Conservation (phyloP, 2,113 vertebrate genomes). For the Fregetta grallaria region DNA sequence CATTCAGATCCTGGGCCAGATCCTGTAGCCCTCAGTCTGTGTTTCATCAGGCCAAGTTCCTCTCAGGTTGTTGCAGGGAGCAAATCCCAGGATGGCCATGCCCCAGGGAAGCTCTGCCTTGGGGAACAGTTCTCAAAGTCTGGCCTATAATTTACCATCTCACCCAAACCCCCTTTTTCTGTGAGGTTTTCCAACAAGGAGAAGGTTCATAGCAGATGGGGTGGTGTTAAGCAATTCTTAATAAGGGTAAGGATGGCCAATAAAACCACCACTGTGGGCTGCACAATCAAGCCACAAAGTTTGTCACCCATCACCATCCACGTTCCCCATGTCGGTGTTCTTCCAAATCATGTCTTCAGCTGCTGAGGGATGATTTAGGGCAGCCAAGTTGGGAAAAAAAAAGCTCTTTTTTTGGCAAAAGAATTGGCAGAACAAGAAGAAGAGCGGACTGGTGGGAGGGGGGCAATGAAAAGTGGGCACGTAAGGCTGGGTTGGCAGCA, state of each 20-base stretch:
- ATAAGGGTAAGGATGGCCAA: neutral
- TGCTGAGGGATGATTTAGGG: neutral
- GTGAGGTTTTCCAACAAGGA: neutral
- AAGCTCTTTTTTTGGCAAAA: neutral
- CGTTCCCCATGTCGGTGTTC: rapidly evolving
- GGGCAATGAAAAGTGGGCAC: neutral
- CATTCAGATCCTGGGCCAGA: neutral
- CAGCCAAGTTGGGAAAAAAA: rapidly evolving
- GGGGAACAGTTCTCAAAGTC: neutral
- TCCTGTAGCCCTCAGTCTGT: neutral
- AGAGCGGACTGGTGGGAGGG: neutral
- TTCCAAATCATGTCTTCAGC: neutral
- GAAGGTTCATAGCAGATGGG: neutral
- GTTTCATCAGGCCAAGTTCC: neutral
- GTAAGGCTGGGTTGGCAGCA: neutral
- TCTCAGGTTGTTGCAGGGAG: neutral
- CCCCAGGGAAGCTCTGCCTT: neutral
- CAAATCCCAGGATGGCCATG: neutral
- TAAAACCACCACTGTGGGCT: neutral
- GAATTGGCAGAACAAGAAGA: neutral
- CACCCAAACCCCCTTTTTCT: neutral
- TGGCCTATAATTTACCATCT: neutral
- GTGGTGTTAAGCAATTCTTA: neutral
- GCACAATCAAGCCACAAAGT: neutral
- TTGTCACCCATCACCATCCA: neutral